Conservation (phyloP, 37 sponge, comb jelly and placozoan species). For the Haliclona indistincta region DNA sequence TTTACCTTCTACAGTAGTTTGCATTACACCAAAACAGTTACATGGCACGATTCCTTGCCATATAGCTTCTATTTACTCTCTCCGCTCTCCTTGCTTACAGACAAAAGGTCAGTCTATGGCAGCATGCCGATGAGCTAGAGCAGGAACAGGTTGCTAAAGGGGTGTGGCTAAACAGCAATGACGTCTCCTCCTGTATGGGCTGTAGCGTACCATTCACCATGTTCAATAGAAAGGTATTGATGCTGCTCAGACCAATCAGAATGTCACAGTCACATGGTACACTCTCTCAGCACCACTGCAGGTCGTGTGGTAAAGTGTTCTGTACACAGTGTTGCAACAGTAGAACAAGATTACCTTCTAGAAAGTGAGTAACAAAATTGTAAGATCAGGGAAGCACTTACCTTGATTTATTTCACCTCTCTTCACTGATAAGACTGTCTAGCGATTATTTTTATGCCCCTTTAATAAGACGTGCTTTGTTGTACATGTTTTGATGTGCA, state of each 20-base stretch:
- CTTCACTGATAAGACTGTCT: no score
- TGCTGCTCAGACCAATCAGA: no score
- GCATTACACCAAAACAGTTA: background rate
- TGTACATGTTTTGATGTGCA: background rate
- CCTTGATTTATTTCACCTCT: no score
- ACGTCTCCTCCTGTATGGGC: constrained; percentile 47
- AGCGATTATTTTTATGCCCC: no score
- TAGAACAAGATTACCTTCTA: constrained; percentile 45
- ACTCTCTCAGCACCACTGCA: constrained; percentile 81
- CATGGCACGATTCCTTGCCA: background rate
- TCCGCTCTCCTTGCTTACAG: constrained; percentile 31
- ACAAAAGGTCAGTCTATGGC: constrained; percentile 83
- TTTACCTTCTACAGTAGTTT: background rate
- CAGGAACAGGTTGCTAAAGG: constrained; percentile 54
- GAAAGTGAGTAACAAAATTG: constrained; percentile 43
- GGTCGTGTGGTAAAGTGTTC: constrained; percentile 83
- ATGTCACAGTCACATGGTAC: no score
- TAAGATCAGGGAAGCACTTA: no score
- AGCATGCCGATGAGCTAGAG: constrained; percentile 80
- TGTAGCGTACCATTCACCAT: constrained; percentile 54
- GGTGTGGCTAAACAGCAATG: constrained; percentile 52
- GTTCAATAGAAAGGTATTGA: constrained; percentile 48
- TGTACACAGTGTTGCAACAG: constrained; percentile 68
- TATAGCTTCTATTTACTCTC: background rate
- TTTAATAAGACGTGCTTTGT: no score